A percentile compares a stretch with the other conserved stretches of the same genome.
Evolutionary conservation across 2,888 invertebrate genomes (phyloP).

Genomic region (Diabrotica balteata): DNA sequence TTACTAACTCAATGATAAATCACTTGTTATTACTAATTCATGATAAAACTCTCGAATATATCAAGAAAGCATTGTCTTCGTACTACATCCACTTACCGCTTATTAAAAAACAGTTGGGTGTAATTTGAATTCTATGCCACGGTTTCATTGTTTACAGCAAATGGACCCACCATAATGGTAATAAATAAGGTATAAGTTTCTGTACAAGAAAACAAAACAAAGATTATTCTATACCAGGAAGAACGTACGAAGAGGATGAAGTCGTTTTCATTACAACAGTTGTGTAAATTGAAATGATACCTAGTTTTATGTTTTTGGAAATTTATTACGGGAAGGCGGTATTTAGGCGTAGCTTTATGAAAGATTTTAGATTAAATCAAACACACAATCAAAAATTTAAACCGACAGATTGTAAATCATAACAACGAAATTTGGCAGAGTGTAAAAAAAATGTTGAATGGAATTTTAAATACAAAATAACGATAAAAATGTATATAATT

Average conservation of each 20-base stretch:
- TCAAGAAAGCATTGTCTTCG: conserved; percentile 44
- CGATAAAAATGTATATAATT: no score
- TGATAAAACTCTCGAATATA: conserved; percentile 26
- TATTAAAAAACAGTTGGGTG: conserved; percentile 53
- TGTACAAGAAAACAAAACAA: conserved; percentile 26
- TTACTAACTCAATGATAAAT: not conserved
- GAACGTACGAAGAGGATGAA: conserved; percentile 16
- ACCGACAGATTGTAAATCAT: not conserved
- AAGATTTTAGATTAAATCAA: no score
- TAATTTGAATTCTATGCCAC: conserved; percentile 50
- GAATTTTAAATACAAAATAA: no score
- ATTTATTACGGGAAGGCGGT: no score
- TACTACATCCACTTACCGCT: conserved; percentile 48
- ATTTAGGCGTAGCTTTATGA: no score
- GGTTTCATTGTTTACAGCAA: conserved; percentile 52
- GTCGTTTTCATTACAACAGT: conserved; percentile 15
- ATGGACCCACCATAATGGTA: conserved; percentile 47
- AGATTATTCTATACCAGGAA: not conserved
- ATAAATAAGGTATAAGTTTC: conserved; percentile 39
- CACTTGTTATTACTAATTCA: conserved; percentile 24
- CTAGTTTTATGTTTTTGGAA: no score
- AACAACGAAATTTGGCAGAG: no score
- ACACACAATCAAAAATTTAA: no score
- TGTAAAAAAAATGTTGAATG: no score
- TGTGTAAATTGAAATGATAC: no score